Evolutionary conservation across 2,888 invertebrate genomes (phyloP).

Genomic region (Tetragonisca angustula): DNA sequence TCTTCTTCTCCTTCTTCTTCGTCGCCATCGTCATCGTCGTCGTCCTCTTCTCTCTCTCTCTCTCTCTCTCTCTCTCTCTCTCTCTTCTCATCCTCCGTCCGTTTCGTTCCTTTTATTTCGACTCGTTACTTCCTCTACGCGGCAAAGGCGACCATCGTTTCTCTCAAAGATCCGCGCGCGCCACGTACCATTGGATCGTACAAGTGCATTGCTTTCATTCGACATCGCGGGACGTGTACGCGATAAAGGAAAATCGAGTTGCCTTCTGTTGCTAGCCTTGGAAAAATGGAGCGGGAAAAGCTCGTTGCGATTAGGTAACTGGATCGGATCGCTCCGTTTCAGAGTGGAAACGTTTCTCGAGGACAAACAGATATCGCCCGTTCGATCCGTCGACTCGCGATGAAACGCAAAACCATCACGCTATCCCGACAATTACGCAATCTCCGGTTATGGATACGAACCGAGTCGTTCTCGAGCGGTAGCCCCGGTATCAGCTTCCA

Average conservation of each 20-base stretch:
- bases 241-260: conserved; percentile 30
- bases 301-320: not conserved
- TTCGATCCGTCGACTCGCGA: conserved; percentile 3
- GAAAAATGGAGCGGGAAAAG: conserved; percentile 20
- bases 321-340: conserved; percentile 17
- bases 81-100: conserved; percentile 57
- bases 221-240: conserved; percentile 36
- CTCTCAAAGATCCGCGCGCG: conserved; percentile 68
- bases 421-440: conserved; percentile 12
- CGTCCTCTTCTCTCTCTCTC: conserved; percentile 21
- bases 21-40: not conserved
- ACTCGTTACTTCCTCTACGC: conserved; percentile 72
- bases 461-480: conserved; percentile 1
- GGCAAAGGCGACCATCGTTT: conserved; percentile 73
- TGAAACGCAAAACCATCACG: conserved; percentile 19
- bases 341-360: not conserved
- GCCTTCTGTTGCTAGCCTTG: not conserved
- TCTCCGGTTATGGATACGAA: not conserved
- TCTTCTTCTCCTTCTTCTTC: conserved; percentile 39
- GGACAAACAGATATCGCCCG: conserved; percentile 11
- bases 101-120: conserved; percentile 74
- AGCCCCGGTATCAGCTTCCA: not conserved
- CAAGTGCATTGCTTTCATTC: conserved; percentile 75
- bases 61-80: conserved; percentile 25
- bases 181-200: conserved; percentile 69